Conservation (phyloP, 1,140 invertebrate species). For the Nymphalis io region DNA sequence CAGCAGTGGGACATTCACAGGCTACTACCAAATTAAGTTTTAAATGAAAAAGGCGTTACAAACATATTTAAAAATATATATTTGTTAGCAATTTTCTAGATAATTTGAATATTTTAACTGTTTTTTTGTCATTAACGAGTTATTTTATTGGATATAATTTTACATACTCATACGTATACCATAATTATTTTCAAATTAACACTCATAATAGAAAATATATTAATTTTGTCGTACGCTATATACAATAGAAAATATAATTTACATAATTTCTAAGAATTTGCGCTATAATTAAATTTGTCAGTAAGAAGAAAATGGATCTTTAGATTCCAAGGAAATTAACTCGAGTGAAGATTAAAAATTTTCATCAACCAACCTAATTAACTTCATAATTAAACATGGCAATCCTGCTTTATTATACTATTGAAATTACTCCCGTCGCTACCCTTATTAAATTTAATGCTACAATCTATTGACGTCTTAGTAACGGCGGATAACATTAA, state of each 20-base stretch:
- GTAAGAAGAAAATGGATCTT: conserved; percentile 53
- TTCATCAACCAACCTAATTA: conserved; percentile 73
- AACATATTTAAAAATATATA: no score
- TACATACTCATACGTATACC: neutral
- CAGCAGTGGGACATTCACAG: no score
- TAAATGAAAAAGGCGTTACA: no score
- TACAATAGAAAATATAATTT: conserved; percentile 14
- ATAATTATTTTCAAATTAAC: conserved; percentile 6
- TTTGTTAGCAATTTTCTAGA: no score
- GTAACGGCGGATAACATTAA: conserved; percentile 6
- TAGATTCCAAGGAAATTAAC: conserved; percentile 66
- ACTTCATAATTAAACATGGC: conserved; percentile 71
- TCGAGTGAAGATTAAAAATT: conserved; percentile 69
- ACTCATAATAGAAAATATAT: conserved; percentile 5
- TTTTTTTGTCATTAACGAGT: neutral
- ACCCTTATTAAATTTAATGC: conserved; percentile 42
- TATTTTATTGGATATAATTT: conserved; percentile 1
- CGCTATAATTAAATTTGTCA: conserved; percentile 52
- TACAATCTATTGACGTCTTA: conserved; percentile 12
- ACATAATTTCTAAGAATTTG: conserved; percentile 11
- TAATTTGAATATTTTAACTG: neutral
- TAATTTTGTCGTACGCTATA: neutral
- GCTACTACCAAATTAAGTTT: no score
- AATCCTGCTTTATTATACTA: conserved; percentile 44
- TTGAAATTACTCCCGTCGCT: conserved; percentile 28